Evolutionary conservation across 2,888 invertebrate species (phyloP), one percentile per base, ranked within the genome.

Genomic region (Diaphora mendica): DNA sequence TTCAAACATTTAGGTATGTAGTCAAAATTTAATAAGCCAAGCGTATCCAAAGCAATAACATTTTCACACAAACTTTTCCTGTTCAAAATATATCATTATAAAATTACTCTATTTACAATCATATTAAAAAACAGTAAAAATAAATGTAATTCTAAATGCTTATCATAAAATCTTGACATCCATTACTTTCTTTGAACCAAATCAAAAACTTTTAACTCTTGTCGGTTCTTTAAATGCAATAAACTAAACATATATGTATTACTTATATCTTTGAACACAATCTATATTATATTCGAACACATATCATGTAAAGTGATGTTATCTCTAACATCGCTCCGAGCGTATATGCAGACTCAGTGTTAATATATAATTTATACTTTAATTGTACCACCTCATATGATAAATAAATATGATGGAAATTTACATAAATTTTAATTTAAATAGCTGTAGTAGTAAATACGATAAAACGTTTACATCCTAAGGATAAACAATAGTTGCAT

Each of bases 381-480:
- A 79, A 84, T 80, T 77, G 72, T 71, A 73, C 73, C 73, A 75
- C 68, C 33, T 68, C 72, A 30, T 64, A 76, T 35, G 30, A 79
- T 81, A 83, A 77, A 81, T 83, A 77, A 77, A 75, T 74, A 73
- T 70, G 73, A 73, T 71, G 70, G 8, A 11, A 79, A 84, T 82
- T 82, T 67, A 77, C 82, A 83, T 85, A 83, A 72, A 78, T 82
- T 82, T 70, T 76, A 83, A 76, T 77, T 35, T 74, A 77, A 79
- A 80, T 77, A 71, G 35, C 64, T 75, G 68, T 68, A 73, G 71
- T 76, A 80, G 74, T 70, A 75, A 78, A 79, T 70, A 77, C 68
- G 71, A 73, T 80, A 76, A 70, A 70, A 68, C 48, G 73, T 74
- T 80, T 71, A 73, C 70, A 73, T 59, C 35, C 69, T 48, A 64